These are phyloP conservation scores for Ametastegia equiseti DNA, from an alignment of 2,888 invertebrate genomes.

Conservation along the genomic window DNA sequence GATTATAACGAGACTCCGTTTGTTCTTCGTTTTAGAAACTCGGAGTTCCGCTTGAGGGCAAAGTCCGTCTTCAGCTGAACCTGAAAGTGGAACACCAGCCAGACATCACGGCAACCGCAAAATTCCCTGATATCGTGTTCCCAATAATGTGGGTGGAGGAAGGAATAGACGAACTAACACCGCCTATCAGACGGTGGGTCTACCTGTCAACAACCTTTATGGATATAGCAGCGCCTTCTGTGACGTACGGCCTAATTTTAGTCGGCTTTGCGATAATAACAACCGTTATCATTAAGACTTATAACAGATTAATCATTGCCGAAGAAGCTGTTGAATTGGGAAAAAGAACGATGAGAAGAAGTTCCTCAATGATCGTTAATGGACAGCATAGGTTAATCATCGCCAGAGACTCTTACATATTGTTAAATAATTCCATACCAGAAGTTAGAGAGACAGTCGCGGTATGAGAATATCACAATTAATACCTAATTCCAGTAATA, in stretches of 20 bases:
- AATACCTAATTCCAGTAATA: too few species aligned
- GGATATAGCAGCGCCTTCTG: constrained; percentile 83
- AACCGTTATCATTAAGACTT: constrained; percentile 84
- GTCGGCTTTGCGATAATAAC: constrained; percentile 83
- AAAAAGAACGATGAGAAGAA: constrained; percentile 83
- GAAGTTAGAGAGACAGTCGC: constrained; percentile 54
- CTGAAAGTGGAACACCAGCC: constrained; percentile 87
- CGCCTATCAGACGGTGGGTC: constrained; percentile 89
- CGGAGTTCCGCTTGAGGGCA: constrained; percentile 90
- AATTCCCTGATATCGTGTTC: constrained; percentile 89
- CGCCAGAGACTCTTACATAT: constrained; percentile 79
- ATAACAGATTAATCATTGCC: constrained; percentile 85
- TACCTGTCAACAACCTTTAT: constrained; percentile 88
- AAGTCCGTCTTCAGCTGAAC: constrained; percentile 89
- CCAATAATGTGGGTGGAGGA: constrained; percentile 95
- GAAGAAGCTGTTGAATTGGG: constrained; percentile 89
- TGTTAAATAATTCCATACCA: constrained; percentile 72
- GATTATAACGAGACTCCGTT: constrained; percentile 20
- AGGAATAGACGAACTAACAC: constrained; percentile 88
- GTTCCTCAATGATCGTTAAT: constrained; percentile 80
- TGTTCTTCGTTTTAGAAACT: constrained; percentile 82
- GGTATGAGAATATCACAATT: constrained; percentile 42
- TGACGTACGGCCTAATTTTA: constrained; percentile 85
- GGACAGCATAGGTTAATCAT: constrained; percentile 81
- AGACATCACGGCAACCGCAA: constrained; percentile 84